Evolutionary conservation across 2,113 vertebrate species (phyloP).

Genomic region (Equus quagga): DNA sequence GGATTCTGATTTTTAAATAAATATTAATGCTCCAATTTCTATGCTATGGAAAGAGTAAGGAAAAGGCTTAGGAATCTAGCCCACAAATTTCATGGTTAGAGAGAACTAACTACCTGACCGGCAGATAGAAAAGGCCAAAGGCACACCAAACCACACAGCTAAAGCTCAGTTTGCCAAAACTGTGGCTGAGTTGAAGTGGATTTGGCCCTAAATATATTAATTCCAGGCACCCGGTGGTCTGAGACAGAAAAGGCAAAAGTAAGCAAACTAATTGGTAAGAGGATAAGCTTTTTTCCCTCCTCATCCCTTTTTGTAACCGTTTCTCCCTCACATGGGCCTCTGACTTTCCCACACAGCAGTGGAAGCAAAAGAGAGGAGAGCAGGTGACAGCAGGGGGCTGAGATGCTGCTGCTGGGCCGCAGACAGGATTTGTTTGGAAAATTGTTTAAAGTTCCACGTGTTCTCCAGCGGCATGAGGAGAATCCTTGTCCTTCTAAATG

Average conservation of each 20-base stretch:
- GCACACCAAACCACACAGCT: constrained; percentile 75
- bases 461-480: background rate
- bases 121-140: constrained; percentile 59
- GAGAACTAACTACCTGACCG: constrained; percentile 79
- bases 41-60: constrained; percentile 73
- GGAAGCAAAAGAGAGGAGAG: background rate
- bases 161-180: constrained; percentile 60
- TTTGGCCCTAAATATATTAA: constrained; percentile 81
- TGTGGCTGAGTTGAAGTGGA: constrained; percentile 82
- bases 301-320: background rate
- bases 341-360: background rate
- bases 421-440: background rate
- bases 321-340: background rate
- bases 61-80: constrained; percentile 60
- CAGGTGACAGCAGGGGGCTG: background rate
- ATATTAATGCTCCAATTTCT: constrained; percentile 66
- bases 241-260: constrained; percentile 77
- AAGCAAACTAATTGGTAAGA: constrained; percentile 72
- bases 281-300: constrained; percentile 33
- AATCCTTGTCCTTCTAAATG: background rate
- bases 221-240: constrained; percentile 83
- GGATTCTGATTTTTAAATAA: constrained; percentile 70
- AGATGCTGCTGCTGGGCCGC: background rate
- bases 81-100: constrained; percentile 77
- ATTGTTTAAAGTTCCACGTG: background rate